Percentiles rank a stretch among this genome's conserved stretches.
These are phyloP conservation scores for Hyles euphorbiae DNA, from an alignment of 1,140 invertebrate genomes.

Conservation along the genomic window DNA sequence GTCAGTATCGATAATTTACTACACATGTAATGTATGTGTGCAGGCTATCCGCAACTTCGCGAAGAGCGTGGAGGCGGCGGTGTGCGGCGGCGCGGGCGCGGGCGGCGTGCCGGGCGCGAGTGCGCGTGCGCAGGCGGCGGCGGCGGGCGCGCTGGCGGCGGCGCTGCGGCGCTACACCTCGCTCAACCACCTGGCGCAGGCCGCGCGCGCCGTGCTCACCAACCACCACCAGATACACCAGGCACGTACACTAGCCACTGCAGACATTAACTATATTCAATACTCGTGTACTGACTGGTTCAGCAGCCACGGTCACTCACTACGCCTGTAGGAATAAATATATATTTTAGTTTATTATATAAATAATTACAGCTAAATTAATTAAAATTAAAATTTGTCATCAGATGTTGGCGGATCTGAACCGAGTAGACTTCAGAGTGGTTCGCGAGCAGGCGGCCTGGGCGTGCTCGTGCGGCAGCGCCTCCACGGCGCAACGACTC, in stretches of 20 bases:
- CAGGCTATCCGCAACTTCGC: constrained; percentile 68
- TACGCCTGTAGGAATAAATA: too few relatives aligned
- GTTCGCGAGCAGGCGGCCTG: constrained; percentile 94
- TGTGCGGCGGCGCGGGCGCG: constrained; percentile 90
- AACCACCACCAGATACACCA: constrained; percentile 93
- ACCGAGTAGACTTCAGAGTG: constrained; percentile 97
- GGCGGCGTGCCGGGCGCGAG: constrained; percentile 89
- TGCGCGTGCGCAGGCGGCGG: constrained; percentile 88
- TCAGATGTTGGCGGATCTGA: constrained; percentile 98
- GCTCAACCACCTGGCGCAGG: constrained; percentile 96
- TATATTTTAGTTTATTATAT: too few relatives aligned
- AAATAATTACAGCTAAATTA: too few relatives aligned
- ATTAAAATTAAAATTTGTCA: constrained; percentile 40
- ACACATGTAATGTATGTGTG: not conserved
- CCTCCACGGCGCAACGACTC: constrained; percentile 88
- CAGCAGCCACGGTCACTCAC: too few relatives aligned
- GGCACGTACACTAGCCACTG: constrained; percentile 19
- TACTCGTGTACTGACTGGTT: not conserved
- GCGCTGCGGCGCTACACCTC: constrained; percentile 97
- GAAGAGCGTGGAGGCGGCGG: constrained; percentile 64
- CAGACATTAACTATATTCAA: not conserved
- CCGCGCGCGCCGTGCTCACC: constrained; percentile 95
- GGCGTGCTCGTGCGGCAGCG: constrained; percentile 97
- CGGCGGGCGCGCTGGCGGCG: constrained; percentile 95
- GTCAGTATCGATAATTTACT: not conserved